Evolutionary conservation across 2,113 vertebrate species (phyloP), one percentile per base, ranked within the genome.

Genomic region (Tursiops truncatus): DNA sequence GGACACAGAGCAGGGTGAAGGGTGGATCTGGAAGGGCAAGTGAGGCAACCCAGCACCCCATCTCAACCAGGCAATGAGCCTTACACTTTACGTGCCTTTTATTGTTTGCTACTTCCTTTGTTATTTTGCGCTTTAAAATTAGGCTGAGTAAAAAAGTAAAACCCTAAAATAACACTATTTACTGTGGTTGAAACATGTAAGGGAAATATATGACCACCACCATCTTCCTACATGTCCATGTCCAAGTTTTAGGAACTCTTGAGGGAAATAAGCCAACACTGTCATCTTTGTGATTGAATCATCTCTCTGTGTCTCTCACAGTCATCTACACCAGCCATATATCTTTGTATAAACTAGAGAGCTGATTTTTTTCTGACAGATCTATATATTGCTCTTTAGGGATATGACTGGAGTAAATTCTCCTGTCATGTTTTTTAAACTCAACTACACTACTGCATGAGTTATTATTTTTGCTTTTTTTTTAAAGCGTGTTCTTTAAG

Each of bases 111-210:
- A 47, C 17, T 89, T 81, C 8, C 74, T 63, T 74, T 28, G 47
- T 28, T 82, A 33, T 58, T 91, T 93, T 95, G 70, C 6, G 62
- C 63, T 65, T 85, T 95, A 77, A 96, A 63, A 73, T 84, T 80
- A 96, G 31, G 1, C 10, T 81, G 12, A 70, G 1, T 23, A 50
- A 50, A 50, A 50, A 53, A 53, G 25, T 13, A 74, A 89, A 95
- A 8, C 7, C 44, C 21, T 90, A 58, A 85, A 91, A 89, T 33
- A 71, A 44, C 28, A 81, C 41, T 31, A 44, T 63, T 92, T 68
- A 28, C 60, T 62, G 38, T 77, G 28, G n/a, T n/a, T n/a, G n/a
- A n/a, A n/a, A n/a, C n/a, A n/a, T n/a, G n/a, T n/a, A n/a, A n/a
- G n/a, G n/a, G n/a, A n/a, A n/a, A n/a, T 79, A 73, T 3, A 88